Conservation (phyloP, 2,888 invertebrate genomes). For the Clostera curtula region DNA sequence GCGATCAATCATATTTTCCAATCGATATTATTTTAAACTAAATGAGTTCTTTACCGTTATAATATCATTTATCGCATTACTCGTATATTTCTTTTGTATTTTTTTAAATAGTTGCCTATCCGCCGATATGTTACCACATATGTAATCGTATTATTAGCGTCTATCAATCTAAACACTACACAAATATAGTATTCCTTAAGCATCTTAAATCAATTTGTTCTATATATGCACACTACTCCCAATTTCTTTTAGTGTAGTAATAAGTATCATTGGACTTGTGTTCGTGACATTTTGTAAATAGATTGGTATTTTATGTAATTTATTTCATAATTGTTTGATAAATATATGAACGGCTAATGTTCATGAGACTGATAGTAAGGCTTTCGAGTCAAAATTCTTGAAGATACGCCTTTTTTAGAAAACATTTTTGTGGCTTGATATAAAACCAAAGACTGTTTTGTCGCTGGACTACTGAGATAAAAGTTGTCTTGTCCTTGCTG, state of each 20-base stretch:
- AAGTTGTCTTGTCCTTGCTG: constrained; percentile 7
- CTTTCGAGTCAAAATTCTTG: constrained; percentile 24
- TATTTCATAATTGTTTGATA: constrained; percentile 31
- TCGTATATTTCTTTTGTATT: too few species aligned
- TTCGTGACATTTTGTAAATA: constrained; percentile 27
- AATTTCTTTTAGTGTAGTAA: constrained; percentile 13
- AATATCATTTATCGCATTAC: too few species aligned
- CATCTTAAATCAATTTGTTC: constrained; percentile 25
- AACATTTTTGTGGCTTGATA: constrained; percentile 1
- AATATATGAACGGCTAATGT: constrained; percentile 34
- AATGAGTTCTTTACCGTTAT: too few species aligned
- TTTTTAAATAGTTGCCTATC: too few species aligned
- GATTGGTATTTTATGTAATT: constrained; percentile 27
- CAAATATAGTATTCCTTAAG: too few species aligned
- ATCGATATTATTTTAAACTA: too few species aligned
- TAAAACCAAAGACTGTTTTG: constrained; percentile 38
- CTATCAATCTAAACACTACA: too few species aligned
- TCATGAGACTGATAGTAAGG: constrained; percentile 48
- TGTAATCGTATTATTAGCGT: too few species aligned
- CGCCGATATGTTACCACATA: too few species aligned
- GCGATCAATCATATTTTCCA: constrained; percentile 23
- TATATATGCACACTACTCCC: constrained; percentile 16
- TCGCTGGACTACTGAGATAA: constrained; percentile 18
- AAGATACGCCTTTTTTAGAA: too few species aligned
- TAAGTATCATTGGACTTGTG: constrained; percentile 15